Percentiles rank a stretch among this genome's conserved stretches.
Conservation (phyloP, 2,888 invertebrate species). For the Diplazon laetatorius region DNA sequence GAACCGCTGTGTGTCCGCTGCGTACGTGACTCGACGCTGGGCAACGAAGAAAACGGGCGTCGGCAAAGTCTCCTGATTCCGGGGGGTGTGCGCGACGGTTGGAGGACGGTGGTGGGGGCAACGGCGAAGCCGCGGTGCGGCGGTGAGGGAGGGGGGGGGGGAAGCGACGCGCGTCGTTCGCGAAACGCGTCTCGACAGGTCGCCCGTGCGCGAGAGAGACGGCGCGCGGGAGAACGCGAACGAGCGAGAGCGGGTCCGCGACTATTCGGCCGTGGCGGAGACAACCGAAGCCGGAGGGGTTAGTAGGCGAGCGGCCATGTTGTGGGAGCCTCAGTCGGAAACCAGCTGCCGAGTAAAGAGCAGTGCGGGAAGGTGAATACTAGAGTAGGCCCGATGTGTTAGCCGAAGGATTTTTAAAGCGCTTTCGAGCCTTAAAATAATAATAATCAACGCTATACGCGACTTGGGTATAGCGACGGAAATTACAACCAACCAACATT, state of each 20-base stretch:
- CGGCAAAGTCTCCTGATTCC: conserved; percentile 70
- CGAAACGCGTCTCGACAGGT: too few species aligned
- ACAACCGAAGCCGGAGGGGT: conserved; percentile 16
- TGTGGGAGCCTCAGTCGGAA: conserved; percentile 79
- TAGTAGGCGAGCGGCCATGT: conserved; percentile 69
- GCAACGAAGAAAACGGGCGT: conserved; percentile 73
- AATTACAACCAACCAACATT: conserved; percentile 66
- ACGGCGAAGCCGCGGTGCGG: conserved; percentile 28
- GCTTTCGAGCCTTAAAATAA: conserved; percentile 78
- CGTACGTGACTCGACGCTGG: conserved; percentile 74
- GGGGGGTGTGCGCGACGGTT: conserved; percentile 23
- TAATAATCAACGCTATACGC: conserved; percentile 76
- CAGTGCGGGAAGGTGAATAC: conserved; percentile 81
- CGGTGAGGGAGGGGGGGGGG: conserved; percentile 44
- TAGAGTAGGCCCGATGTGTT: conserved; percentile 79
- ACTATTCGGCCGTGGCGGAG: background rate
- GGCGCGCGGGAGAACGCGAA: too few species aligned
- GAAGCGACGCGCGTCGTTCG: too few species aligned
- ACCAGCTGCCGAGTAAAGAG: conserved; percentile 82
- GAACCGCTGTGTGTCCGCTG: conserved; percentile 60
- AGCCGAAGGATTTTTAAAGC: conserved; percentile 81
- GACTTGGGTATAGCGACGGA: conserved; percentile 78
- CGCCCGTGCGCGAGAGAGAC: too few species aligned
- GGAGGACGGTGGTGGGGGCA: too few species aligned
- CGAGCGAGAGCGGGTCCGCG: too few species aligned